Base-by-base conservation (phyloP, 2,888 invertebrate genomes). In the Microdon myrmicae region DNA sequence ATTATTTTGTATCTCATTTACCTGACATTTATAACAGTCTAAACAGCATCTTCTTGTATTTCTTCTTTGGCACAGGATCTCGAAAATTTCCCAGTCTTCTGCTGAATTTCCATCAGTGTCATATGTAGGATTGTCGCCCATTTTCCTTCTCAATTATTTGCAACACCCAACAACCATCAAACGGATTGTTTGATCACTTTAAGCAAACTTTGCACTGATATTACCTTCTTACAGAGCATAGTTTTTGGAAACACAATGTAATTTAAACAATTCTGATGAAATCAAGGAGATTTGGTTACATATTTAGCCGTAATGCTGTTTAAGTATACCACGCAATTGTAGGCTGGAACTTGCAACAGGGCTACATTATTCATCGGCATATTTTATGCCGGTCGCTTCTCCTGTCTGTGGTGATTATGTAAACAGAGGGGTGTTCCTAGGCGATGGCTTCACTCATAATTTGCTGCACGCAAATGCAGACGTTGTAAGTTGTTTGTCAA, bases 61-160 rank as follows among this genome's bases (percentile, higher is more conserved):
- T 43, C 39, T 32, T 19, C 69, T 67, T 34, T 70, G 72, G 69
- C 86, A 85, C 60, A 90, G 79, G 3, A 85, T 83, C 79, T 90
- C 87, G 75, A 86, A 90, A 67, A 89, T 84, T 74, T 85, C 85
- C 87, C 90, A 89, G 77, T 90, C 90, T 74, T 90, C 89, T 67
- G 84, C 82, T 17, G 83, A 81, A 72, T 85, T 84, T 32, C 79
- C 79, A 55, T 60, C 53, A 16, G 64, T 53, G 13, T 22, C 29
- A 28, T 3, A 8, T 20, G 13, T 45, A 10, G 32, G 34, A 1
- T 28, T 13, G 8, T 37, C 20, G 17, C 10, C 34, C 53, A 59
- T 44, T 4, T 49, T 16, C 22, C 43, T 37, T 38, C n/a, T 23
- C n/a, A 22, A 22, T 41, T 22, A 19, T 17, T 6, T 4, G 43